Evolutionary conservation across 2,113 vertebrate species (phyloP), one percentile per base, ranked within the genome.

Genomic region (Machaerirhynchus nigripectus): DNA sequence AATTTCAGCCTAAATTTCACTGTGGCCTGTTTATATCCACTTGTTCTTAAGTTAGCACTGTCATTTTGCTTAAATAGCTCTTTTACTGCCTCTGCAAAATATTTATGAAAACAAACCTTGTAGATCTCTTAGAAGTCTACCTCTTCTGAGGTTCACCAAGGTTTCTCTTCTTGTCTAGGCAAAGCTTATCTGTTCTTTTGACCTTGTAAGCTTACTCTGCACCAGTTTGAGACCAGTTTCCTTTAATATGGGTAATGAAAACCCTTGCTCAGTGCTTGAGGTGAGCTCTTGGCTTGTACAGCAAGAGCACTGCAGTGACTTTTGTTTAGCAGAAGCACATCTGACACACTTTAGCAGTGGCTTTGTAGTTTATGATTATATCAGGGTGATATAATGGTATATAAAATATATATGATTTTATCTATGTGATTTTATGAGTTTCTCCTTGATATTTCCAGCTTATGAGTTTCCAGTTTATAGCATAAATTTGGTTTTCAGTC

Each of bases 1-100:
- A 49, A 68, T 56, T 95, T 92, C 71, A 90, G 76, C 65, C 56
- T 89, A 44, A 86, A 30, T 90, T 90, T 92, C 44, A 31, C n/a
- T 87, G 77, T 78, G 89, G 68, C 60, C 65, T 92, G 47, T 95
- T 95, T 92, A 81, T 89, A 87, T 75, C 56, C 86, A 84, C 77
- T 96, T 92, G 64, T 95, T 93, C 83, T 81, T 59, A 46, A 87
- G 68, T 84, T 71, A 92, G 59, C 68, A 47, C 28, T 89, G 46
- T 65, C 49, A 47, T 86, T 94, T 88, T 86, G 50, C 56, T 77
- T 82, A 67, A 87, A 60, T 47, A 76, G 59, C 28, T 90, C 57
- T 85, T 79, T 47, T 80, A 28, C 60, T 86, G 78, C 59, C 63
- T 90, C 68, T 67, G 27, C 24, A 22, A 59, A 90, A 7, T 61